Evolutionary conservation across 2,888 invertebrate genomes (phyloP).

Genomic region (Scaptodrosophila latifasciaeformis): DNA sequence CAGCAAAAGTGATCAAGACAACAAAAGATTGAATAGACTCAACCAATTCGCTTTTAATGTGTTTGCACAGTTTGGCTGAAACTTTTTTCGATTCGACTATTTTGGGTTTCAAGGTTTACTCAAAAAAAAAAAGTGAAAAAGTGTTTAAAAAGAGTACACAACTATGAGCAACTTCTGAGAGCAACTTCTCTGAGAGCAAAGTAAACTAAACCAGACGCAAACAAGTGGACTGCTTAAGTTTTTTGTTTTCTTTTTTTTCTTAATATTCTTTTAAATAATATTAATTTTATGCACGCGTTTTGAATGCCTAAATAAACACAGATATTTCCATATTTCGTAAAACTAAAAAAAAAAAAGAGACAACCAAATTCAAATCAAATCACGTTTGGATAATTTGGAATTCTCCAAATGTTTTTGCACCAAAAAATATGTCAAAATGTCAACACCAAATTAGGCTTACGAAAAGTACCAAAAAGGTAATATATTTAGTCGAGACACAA

Average conservation of each 20-base stretch:
- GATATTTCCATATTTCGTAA: not conserved
- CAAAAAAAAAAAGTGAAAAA: conserved; percentile 2
- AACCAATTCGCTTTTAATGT: too few relatives aligned
- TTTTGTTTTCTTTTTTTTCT: not conserved
- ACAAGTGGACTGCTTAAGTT: not conserved
- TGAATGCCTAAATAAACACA: conserved; percentile 40
- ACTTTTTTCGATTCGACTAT: not conserved
- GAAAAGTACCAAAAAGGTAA: too few relatives aligned
- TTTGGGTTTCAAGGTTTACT: not conserved
- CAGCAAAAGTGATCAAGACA: too few relatives aligned
- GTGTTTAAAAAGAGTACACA: not conserved
- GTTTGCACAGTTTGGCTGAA: not conserved
- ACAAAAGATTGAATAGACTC: too few relatives aligned
- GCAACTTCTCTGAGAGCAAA: too few relatives aligned
- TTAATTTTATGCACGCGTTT: conserved; percentile 59
- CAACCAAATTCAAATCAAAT: too few relatives aligned
- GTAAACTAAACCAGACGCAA: too few relatives aligned
- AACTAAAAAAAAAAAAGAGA: not conserved
- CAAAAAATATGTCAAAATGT: not conserved
- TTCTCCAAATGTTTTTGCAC: not conserved
- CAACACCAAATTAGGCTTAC: too few relatives aligned
- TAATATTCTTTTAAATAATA: conserved; percentile 28
- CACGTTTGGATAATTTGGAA: too few relatives aligned
- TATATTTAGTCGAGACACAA: too few relatives aligned
- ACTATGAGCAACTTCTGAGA: conserved; percentile 14